Evolutionary conservation across 2,113 vertebrate genomes (phyloP), one percentile per base, ranked within the genome.

Genomic region (Percina caprodes): DNA sequence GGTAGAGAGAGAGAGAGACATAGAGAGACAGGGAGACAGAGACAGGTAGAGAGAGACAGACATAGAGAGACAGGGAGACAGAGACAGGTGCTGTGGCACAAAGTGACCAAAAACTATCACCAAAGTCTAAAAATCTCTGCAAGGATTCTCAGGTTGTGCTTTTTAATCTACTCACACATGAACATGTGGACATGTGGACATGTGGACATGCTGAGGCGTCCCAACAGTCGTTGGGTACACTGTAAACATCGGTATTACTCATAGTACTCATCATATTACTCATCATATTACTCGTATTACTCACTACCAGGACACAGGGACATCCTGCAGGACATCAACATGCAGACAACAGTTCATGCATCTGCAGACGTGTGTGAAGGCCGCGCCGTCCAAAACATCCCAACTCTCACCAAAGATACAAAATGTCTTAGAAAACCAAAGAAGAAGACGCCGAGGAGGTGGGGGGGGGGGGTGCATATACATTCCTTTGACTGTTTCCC

Each of bases 331-430:
- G 96, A 95, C 96, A 79, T 77, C 62, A 95, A 95, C 98, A 99
- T 99, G 97, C 97, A 96, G 96, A 97, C 96, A 86, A 97, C 96
- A 96, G 86, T 93, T 95, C 98, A 98, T 98, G 96, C 96, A 96
- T 94, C 95, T 94, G 95, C 92, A 93, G 72, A 92, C 89, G 83
- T 84, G 84, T 95, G 86, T 83, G 94, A 92, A 95, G 95, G 95
- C 92, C 92, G 94, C 94, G 95, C 95, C 92, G 30, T 93, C 86
- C 21, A 92, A 93, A 96, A 94, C 95, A 90, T 97, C 98, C 96
- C 95, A 96, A 97, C 96, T 91, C 95, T 39, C 96, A 97, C 92
- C 95, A 98, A 98, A 98, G 96, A 95, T 97, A 95, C 96, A 98
- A 98, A 98, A 97, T 96, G 93, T 97, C 93, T 96, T 97, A 97